phyloP scores from a whole-genome alignment of 1,140 invertebrate species.

The Argopecten irradians region DNA sequence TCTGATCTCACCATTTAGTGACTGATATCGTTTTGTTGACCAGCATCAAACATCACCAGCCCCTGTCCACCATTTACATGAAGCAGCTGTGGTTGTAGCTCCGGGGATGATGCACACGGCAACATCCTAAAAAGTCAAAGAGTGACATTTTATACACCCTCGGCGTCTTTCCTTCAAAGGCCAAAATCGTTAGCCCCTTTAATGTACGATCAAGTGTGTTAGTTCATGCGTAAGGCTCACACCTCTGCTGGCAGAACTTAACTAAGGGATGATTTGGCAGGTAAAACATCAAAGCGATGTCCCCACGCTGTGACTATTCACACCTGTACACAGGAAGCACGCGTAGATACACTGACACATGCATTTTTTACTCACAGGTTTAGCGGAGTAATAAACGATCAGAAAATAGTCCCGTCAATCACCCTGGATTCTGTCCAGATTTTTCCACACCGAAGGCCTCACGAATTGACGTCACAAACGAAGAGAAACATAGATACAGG shows the following conservation, averaged over 20 bases:
- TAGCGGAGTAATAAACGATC: not conserved
- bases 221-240: not conserved
- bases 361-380: conserved; percentile 4
- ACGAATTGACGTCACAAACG: not conserved
- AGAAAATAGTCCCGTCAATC: conserved; percentile 16
- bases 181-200: conserved; percentile 13
- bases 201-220: conserved; percentile 17
- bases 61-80: not conserved
- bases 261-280: not conserved
- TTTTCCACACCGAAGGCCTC: not conserved
- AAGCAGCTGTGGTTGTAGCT: not conserved
- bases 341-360: not conserved
- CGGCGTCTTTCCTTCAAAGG: conserved; percentile 14
- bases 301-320: not conserved
- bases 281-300: conserved; percentile 10
- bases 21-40: too few relatives aligned
- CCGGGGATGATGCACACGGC: not conserved
- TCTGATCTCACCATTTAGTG: not conserved
- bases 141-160: conserved; percentile 16
- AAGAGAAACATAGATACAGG: not conserved
- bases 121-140: not conserved
- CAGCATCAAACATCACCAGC: not conserved
- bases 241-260: conserved; percentile 20
- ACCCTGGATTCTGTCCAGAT: not conserved
- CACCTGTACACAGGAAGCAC: not conserved